Evolutionary conservation across 2,888 invertebrate genomes (phyloP), one percentile per base, ranked within the genome.

Genomic region (Melolontha melolontha): DNA sequence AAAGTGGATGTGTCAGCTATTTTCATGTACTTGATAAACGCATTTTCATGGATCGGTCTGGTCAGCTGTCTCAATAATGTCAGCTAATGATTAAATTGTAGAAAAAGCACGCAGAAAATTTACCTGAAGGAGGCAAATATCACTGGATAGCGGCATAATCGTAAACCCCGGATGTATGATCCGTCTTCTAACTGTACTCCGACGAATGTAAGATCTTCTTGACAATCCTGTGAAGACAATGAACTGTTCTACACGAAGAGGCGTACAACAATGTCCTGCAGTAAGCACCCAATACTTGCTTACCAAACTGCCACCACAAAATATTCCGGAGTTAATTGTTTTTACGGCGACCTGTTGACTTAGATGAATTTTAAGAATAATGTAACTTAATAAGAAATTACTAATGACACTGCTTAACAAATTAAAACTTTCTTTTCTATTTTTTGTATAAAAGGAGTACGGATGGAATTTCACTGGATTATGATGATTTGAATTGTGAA

Each of bases 261-360:
- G n/a, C 34, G 16, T n/a, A 11, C 59, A 62, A 16, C 59, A 62
- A 16, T 62, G 59, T 16, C 47, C 59, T 49, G 59, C 59, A n/a
- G 47, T 62, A 34, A 62, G 11, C 10, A 62, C 39, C 59, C 59
- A 62, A 62, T 49, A 29, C 14, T 29, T 34, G 34, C 16, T 62
- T 34, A 49, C 22, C 12, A 44, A 12, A 27, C 27, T 57, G 10
- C 44, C 57, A 7, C 57, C 57, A 27, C 57, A 57, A 29, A 47
- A 47, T 34, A 34, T 5, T 34, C 8, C 34, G 6, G 34, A 34
- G 34, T 6, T 34, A 5, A 34, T 34, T 6, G 34, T 34, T 10
- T 34, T 34, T 6, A 34, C 7, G 1, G 34, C 34, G 7, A 10
- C 34, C 34, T 34, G 10, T 34, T 8, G 10, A 34, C 2, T 34